phyloP scores from a whole-genome alignment of 2,888 invertebrate species.

The Cryptus viduatorius region DNA sequence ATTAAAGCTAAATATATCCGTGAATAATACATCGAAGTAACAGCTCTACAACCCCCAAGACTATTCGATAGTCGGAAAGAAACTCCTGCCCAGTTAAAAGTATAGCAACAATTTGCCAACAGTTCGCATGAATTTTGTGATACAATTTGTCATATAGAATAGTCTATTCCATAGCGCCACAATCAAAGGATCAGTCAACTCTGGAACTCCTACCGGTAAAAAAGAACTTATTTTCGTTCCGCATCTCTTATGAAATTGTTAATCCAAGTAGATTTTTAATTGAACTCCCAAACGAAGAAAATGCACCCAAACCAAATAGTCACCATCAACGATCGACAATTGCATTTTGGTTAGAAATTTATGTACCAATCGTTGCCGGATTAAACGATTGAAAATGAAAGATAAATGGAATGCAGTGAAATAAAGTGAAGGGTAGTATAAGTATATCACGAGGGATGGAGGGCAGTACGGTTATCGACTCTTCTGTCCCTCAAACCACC shows the following conservation, averaged over 20 bases:
- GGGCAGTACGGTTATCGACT: conserved; percentile 66
- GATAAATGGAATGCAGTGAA: not conserved
- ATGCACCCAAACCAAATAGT: no score
- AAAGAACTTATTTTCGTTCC: no score
- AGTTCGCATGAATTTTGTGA: not conserved
- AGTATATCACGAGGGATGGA: conserved; percentile 56
- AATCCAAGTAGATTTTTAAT: no score
- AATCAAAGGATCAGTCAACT: not conserved
- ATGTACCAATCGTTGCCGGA: no score
- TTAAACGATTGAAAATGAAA: not conserved
- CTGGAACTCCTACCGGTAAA: not conserved
- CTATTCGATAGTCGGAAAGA: conserved; percentile 41
- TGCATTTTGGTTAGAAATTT: not conserved
- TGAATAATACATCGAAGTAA: conserved; percentile 44
- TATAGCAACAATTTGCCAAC: conserved; percentile 5
- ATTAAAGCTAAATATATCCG: conserved; percentile 12
- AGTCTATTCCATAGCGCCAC: not conserved
- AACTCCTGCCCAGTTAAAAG: conserved; percentile 16
- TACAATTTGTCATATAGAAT: not conserved
- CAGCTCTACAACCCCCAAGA: conserved; percentile 1
- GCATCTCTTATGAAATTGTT: no score
- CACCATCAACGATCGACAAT: not conserved
- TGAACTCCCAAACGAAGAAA: no score
- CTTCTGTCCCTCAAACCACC: conserved; percentile 21
- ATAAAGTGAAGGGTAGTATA: conserved; percentile 25